Percentiles rank a stretch among this genome's conserved stretches.
Conservation (phyloP, 2,888 invertebrate species). For the Taphrorychus bicolor region DNA sequence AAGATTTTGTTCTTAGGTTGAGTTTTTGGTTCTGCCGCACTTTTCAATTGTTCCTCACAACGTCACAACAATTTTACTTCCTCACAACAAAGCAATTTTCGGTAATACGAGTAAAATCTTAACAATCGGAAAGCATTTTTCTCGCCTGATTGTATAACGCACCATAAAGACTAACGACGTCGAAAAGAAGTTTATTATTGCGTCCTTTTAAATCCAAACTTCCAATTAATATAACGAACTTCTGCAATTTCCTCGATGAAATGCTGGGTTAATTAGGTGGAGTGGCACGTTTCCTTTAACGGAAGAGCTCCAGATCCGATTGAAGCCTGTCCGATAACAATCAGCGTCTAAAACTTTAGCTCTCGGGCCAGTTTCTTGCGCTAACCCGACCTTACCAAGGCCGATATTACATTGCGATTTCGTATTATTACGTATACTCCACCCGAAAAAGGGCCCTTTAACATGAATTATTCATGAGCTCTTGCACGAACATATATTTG, state of each 20-base stretch:
- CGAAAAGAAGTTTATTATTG: not conserved
- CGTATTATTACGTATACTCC: not conserved
- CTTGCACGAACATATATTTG: not conserved
- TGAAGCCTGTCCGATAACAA: not conserved
- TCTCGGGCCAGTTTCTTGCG: not conserved
- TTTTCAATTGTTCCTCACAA: too few species aligned
- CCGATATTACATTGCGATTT: too few species aligned
- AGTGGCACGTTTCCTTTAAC: not conserved
- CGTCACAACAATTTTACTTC: too few species aligned
- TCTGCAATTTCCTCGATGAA: not conserved
- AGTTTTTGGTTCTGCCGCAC: too few species aligned
- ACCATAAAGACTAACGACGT: not conserved
- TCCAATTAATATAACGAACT: not conserved
- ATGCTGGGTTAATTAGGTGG: not conserved
- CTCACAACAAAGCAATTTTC: too few species aligned
- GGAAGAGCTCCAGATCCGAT: not conserved
- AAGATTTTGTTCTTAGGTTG: too few species aligned
- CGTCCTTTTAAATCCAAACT: not conserved
- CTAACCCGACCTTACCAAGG: too few species aligned
- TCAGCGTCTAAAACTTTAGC: not conserved
- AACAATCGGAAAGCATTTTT: too few species aligned
- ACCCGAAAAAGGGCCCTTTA: too few species aligned
- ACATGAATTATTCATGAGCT: not conserved
- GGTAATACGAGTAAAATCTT: too few species aligned
- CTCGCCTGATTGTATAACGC: too few species aligned